Percentiles rank a stretch among this genome's conserved stretches.
These are phyloP conservation scores for Chascanopsetta lugubris DNA, from an alignment of 2,113 vertebrate species.

Conservation along the genomic window DNA sequence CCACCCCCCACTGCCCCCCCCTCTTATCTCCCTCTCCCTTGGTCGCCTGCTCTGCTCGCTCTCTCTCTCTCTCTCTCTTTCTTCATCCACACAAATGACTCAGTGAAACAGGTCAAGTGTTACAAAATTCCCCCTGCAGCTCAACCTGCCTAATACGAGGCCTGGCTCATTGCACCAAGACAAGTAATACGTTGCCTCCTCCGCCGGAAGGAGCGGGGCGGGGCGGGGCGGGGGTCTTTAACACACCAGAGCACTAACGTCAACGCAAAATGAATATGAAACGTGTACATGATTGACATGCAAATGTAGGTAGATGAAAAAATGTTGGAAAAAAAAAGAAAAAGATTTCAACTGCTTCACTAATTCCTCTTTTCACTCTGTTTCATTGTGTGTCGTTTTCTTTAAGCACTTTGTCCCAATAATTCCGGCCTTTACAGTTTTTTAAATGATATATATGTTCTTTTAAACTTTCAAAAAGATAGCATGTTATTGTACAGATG, in stretches of 20 bases:
- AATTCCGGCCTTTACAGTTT: no score
- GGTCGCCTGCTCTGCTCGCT: not conserved
- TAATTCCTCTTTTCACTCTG: not conserved
- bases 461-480: no score
- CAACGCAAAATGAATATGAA: constrained; percentile 35
- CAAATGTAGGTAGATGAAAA: no score
- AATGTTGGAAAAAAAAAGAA: not conserved
- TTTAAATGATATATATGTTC: no score
- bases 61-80: constrained; percentile 47
- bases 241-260: constrained; percentile 25
- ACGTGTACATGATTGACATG: constrained; percentile 22
- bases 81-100: constrained; percentile 79
- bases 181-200: constrained; percentile 71
- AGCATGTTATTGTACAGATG: no score
- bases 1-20: not conserved
- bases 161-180: constrained; percentile 74
- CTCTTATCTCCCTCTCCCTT: no score
- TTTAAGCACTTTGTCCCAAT: no score
- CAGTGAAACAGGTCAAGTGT: constrained; percentile 86
- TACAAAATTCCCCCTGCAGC: constrained; percentile 81
- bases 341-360: not conserved
- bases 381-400: no score
- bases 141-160: constrained; percentile 81
- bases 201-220: constrained; percentile 22
- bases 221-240: not conserved